phyloP scores from a whole-genome alignment of 2,113 vertebrate genomes.

The Lampris incognitus region DNA sequence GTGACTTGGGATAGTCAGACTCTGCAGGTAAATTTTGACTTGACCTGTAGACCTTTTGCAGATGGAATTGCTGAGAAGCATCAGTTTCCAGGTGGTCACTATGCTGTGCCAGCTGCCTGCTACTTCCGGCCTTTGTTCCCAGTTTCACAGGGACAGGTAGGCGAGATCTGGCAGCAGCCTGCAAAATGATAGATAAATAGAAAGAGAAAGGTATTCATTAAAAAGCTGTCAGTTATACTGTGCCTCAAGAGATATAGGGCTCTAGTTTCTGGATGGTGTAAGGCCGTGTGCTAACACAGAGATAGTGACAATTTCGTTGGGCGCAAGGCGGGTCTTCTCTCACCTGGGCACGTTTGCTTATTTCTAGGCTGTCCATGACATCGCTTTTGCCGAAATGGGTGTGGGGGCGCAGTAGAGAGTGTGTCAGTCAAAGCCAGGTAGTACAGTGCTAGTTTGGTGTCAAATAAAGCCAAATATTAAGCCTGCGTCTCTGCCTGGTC shows the following conservation, averaged over 20 bases:
- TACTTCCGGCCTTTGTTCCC: constrained; percentile 47
- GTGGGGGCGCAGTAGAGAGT: no score
- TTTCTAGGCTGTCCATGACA: no score
- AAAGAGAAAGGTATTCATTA: constrained; percentile 18
- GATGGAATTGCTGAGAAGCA: constrained; percentile 15
- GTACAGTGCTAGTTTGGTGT: no score
- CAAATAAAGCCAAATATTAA: no score
- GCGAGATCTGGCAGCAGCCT: constrained; percentile 85
- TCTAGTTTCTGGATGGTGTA: no score
- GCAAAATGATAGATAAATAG: constrained; percentile 8
- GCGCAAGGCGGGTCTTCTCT: no score
- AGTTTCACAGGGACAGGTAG: constrained; percentile 85
- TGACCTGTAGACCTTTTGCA: constrained; percentile 13
- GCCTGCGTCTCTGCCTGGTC: no score
- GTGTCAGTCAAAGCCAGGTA: no score
- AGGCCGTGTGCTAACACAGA: no score
- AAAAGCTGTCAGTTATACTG: neutral
- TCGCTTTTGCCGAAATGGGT: no score
- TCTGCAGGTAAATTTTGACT: constrained; percentile 33
- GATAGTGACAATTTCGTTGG: no score
- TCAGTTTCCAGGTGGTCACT: constrained; percentile 41
- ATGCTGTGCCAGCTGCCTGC: constrained; percentile 29
- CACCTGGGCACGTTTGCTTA: no score
- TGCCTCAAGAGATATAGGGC: neutral
- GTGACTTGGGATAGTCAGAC: constrained; percentile 22